phyloP scores from a whole-genome alignment of 2,113 vertebrate genomes.

The Nothocercus julius region DNA sequence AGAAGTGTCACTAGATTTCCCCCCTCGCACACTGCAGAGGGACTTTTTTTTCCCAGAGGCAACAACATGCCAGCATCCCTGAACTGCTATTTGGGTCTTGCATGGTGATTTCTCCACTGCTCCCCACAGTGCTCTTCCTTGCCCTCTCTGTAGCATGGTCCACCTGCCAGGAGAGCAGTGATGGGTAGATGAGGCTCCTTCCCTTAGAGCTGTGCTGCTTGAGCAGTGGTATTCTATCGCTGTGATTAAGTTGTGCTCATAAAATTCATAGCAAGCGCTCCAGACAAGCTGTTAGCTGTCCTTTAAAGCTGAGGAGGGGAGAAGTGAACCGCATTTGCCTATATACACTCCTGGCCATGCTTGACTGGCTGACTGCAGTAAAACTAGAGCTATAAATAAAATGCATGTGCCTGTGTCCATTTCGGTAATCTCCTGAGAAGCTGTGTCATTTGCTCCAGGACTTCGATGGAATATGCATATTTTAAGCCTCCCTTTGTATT shows the following conservation, averaged over 20 bases:
- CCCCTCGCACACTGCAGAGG: not conserved
- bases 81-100: not conserved
- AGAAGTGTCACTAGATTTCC: not conserved
- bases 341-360: not conserved
- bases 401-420: not conserved
- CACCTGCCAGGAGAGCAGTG: not conserved
- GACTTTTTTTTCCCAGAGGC: not conserved
- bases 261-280: not conserved
- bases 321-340: constrained; percentile 26
- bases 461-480: not conserved
- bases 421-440: not conserved
- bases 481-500: not conserved
- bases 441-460: not conserved
- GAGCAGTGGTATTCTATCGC: not conserved
- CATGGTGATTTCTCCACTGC: not conserved
- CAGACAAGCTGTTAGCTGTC: constrained; percentile 3
- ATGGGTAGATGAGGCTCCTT: not conserved
- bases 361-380: constrained; percentile 43
- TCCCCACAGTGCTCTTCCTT: too few species aligned
- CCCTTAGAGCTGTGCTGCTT: not conserved
- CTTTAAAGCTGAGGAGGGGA: constrained; percentile 20
- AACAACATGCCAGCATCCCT: not conserved
- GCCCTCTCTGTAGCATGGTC: not conserved
- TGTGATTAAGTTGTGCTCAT: not conserved
- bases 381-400: constrained; percentile 63